A percentile compares a stretch with the other conserved stretches of the same genome.
These are phyloP conservation scores for Timandra comae DNA, from an alignment of 2,888 invertebrate species.

Conservation along the genomic window DNA sequence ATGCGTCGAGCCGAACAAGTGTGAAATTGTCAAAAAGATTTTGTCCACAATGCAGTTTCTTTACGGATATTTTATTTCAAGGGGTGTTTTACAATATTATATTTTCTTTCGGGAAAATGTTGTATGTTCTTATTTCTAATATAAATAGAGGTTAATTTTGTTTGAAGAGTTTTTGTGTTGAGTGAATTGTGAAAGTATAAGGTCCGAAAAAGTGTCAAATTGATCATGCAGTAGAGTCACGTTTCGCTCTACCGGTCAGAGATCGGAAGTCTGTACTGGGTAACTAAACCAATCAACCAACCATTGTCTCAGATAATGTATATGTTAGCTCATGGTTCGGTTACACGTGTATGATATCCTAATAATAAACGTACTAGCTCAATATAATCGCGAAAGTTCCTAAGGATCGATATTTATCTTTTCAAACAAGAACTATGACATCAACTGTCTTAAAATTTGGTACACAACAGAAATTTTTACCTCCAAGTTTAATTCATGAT, in stretches of 20 bases:
- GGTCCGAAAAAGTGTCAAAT: conserved; percentile 50
- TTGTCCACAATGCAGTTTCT: conserved; percentile 22
- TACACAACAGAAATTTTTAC: too few species aligned
- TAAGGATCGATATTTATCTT: too few species aligned
- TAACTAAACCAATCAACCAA: conserved; percentile 68
- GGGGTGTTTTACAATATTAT: conserved; percentile 3
- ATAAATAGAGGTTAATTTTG: conserved; percentile 10
- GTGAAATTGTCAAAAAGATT: conserved; percentile 17
- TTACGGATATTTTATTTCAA: conserved; percentile 15
- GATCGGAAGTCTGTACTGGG: conserved; percentile 55
- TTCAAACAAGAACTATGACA: too few species aligned
- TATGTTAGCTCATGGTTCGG: conserved; percentile 35
- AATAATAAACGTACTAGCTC: too few species aligned
- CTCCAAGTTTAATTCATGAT: too few species aligned
- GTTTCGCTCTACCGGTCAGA: conserved; percentile 39
- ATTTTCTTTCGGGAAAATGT: too few species aligned
- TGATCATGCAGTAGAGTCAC: conserved; percentile 53
- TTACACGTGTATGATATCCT: conserved; percentile 27
- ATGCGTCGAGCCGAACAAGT: conserved; percentile 12
- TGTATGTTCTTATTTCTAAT: too few species aligned
- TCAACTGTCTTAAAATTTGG: too few species aligned
- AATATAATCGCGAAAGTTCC: too few species aligned
- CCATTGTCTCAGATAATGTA: conserved; percentile 58
- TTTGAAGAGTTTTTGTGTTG: conserved; percentile 1
- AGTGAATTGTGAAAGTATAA: conserved; percentile 20